These are phyloP conservation scores for Chrysomallon squamiferum DNA, from an alignment of 1,140 invertebrate species.

Conservation along the genomic window DNA sequence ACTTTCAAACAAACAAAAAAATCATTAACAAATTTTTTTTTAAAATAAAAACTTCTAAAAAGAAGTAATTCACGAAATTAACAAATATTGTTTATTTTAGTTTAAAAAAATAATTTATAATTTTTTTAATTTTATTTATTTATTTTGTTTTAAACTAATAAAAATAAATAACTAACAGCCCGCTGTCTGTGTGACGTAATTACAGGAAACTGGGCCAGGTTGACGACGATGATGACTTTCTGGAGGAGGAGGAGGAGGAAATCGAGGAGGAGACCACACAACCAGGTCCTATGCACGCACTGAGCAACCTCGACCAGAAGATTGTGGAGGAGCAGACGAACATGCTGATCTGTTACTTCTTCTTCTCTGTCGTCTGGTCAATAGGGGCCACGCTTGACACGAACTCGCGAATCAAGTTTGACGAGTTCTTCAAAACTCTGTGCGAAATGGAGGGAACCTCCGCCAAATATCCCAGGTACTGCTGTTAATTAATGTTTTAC, in stretches of 20 bases:
- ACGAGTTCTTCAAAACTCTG: constrained; percentile 57
- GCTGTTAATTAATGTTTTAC: not conserved
- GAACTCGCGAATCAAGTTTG: constrained; percentile 58
- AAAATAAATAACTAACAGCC: too few relatives aligned
- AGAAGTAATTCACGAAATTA: too few relatives aligned
- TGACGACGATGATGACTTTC: constrained; percentile 39
- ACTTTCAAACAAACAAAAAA: too few relatives aligned
- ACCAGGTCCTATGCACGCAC: not conserved
- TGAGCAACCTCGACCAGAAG: constrained; percentile 48
- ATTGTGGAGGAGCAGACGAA: constrained; percentile 57
- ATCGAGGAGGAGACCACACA: constrained; percentile 28
- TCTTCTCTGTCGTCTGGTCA: constrained; percentile 63
- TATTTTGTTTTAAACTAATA: too few relatives aligned
- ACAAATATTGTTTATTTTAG: too few relatives aligned
- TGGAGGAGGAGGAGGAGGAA: constrained; percentile 36
- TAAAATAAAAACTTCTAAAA: too few relatives aligned
- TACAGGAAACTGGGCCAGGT: constrained; percentile 50
- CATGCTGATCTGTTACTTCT: constrained; percentile 60
- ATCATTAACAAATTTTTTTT: too few relatives aligned
- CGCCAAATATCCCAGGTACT: constrained; percentile 69
- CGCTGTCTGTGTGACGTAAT: too few relatives aligned
- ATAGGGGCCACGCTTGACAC: constrained; percentile 57
- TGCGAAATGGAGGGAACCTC: constrained; percentile 57
- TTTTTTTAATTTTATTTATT: too few relatives aligned
- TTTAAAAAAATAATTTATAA: too few relatives aligned